These are phyloP conservation scores for Enteromius argenteus DNA, from an alignment of 2,797 vertebrate species.

Conservation along the genomic window DNA sequence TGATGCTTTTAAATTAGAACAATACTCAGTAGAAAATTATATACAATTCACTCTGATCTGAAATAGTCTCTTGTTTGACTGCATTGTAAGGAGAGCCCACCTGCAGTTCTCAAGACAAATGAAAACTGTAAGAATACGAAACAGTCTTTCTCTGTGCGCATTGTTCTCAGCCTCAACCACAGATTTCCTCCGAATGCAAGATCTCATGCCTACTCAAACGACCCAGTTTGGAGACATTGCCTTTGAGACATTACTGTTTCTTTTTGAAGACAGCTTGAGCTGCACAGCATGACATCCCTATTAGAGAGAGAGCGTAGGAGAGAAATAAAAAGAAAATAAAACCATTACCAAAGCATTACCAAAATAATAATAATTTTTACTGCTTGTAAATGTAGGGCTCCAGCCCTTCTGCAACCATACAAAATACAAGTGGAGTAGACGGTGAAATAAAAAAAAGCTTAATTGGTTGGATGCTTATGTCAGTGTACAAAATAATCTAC, in stretches of 20 bases:
- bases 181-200: constrained; percentile 65
- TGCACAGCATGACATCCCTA: constrained; percentile 76
- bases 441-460: not conserved
- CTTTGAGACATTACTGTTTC: constrained; percentile 75
- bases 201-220: constrained; percentile 71
- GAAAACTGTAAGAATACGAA: not conserved
- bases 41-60: not conserved
- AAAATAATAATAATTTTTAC: not conserved
- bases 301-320: constrained; percentile 57
- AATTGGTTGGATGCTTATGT: not conserved
- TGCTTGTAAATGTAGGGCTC: not conserved
- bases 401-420: not conserved
- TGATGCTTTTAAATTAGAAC: not conserved
- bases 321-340: constrained; percentile 17
- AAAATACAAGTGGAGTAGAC: not conserved
- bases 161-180: constrained; percentile 23
- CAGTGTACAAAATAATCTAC: too few relatives aligned
- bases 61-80: constrained; percentile 14
- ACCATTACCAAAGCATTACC: not conserved
- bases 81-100: constrained; percentile 17
- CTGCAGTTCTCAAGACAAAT: constrained; percentile 13
- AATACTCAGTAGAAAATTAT: not conserved
- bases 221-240: constrained; percentile 79
- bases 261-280: constrained; percentile 79
- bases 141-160: constrained; percentile 1